Conservation (phyloP, 2,888 invertebrate genomes). For the Agrotis clavis region DNA sequence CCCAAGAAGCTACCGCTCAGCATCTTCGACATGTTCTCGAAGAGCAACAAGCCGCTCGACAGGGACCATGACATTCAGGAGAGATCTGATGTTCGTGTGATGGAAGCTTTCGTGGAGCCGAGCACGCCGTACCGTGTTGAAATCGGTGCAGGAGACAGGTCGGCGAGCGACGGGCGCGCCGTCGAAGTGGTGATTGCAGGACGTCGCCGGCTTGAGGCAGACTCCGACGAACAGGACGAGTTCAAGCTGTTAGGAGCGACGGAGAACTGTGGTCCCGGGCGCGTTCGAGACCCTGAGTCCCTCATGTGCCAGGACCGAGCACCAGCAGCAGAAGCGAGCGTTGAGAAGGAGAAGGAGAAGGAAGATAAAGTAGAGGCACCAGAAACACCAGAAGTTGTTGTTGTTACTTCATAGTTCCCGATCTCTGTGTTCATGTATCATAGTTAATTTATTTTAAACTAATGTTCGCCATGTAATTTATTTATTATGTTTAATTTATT, state of each 20-base stretch:
- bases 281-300: conserved; percentile 93
- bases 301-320: conserved; percentile 86
- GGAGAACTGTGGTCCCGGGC: conserved; percentile 94
- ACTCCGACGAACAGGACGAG: conserved; percentile 78
- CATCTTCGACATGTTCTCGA: conserved; percentile 68
- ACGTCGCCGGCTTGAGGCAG: conserved; percentile 75
- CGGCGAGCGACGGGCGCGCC: conserved; percentile 75
- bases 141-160: conserved; percentile 83
- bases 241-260: conserved; percentile 92
- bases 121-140: conserved; percentile 93
- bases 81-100: conserved; percentile 84
- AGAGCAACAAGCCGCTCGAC: conserved; percentile 68
- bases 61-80: conserved; percentile 76
- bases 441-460: conserved; percentile 75
- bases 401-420: conserved; percentile 75
- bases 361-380: conserved; percentile 46
- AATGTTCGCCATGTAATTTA: conserved; percentile 68
- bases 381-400: conserved; percentile 77
- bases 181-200: conserved; percentile 85
- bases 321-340: conserved; percentile 25
- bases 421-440: conserved; percentile 68
- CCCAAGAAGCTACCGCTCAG: conserved; percentile 78
- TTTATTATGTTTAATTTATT: conserved; percentile 67
- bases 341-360: conserved; percentile 34
- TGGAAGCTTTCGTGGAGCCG: conserved; percentile 92